Evolutionary conservation across 2,797 vertebrate genomes (phyloP).

Genomic region (Sebastes minor): DNA sequence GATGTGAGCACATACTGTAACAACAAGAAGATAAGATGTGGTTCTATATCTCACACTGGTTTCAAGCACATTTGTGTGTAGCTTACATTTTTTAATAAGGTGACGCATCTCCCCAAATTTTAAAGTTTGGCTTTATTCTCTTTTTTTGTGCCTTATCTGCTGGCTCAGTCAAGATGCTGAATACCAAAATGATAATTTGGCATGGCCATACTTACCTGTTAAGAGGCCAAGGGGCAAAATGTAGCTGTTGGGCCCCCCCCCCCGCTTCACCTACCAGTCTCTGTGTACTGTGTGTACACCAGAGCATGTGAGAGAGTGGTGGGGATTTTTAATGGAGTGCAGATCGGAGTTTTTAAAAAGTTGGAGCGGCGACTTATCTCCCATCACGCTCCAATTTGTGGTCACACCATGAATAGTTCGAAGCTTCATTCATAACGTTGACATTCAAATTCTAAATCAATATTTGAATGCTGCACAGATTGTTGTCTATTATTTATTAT

Average conservation of each 20-base stretch:
- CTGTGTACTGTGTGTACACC: neutral
- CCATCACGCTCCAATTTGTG: neutral
- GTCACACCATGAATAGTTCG: neutral
- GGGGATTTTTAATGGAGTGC: neutral
- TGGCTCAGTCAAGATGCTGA: neutral
- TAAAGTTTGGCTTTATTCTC: neutral
- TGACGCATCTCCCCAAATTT: neutral
- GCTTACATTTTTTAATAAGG: neutral
- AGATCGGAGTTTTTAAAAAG: neutral
- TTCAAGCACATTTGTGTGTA: neutral
- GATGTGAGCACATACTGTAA: neutral
- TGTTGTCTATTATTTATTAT: no score
- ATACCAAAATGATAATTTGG: neutral
- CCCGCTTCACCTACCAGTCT: neutral
- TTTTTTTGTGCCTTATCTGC: neutral
- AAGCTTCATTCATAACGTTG: no score
- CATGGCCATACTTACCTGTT: neutral
- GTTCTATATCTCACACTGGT: neutral
- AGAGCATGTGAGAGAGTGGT: neutral
- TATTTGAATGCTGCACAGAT: no score
- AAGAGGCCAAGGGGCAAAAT: neutral
- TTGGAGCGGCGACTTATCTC: neutral
- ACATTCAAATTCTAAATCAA: no score
- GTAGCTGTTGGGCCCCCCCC: neutral
- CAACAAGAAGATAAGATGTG: neutral